Conservation (phyloP, 2,888 invertebrate species). For the Apodemia zela region DNA sequence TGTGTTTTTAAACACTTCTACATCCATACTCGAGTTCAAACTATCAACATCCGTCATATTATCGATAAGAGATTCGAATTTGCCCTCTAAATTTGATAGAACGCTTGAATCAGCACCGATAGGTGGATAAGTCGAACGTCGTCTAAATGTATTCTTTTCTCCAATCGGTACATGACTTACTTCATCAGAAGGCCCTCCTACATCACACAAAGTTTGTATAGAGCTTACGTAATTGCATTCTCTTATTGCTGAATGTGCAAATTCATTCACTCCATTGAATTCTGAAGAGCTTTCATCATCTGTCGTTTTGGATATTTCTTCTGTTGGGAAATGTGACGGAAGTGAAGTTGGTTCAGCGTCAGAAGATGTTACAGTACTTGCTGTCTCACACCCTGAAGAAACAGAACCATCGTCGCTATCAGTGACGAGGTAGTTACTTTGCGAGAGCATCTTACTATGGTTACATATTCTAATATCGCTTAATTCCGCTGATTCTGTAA, state of each 20-base stretch:
- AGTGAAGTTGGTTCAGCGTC: conserved; percentile 77
- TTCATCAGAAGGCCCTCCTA: conserved; percentile 43
- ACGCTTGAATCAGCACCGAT: conserved; percentile 49
- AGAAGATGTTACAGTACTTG: conserved; percentile 56
- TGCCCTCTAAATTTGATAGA: conserved; percentile 53
- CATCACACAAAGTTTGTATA: not conserved
- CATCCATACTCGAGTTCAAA: conserved; percentile 60
- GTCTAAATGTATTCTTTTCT: conserved; percentile 64
- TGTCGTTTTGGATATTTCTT: conserved; percentile 43
- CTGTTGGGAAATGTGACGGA: conserved; percentile 62
- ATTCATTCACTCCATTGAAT: not conserved
- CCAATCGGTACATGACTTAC: conserved; percentile 73
- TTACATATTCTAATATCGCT: conserved; percentile 42
- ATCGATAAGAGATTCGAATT: conserved; percentile 67
- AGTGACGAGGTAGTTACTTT: conserved; percentile 78
- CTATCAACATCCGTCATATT: conserved; percentile 65
- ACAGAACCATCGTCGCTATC: conserved; percentile 88
- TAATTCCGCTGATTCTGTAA: conserved; percentile 60
- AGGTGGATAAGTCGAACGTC: conserved; percentile 71
- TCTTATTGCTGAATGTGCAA: not conserved
- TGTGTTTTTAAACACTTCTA: conserved; percentile 69
- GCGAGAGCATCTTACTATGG: conserved; percentile 48
- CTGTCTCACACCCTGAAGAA: conserved; percentile 88
- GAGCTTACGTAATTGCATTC: not conserved
- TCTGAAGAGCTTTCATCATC: not conserved